Conservation (phyloP, 2,113 vertebrate species). For the Scolopax mira region DNA sequence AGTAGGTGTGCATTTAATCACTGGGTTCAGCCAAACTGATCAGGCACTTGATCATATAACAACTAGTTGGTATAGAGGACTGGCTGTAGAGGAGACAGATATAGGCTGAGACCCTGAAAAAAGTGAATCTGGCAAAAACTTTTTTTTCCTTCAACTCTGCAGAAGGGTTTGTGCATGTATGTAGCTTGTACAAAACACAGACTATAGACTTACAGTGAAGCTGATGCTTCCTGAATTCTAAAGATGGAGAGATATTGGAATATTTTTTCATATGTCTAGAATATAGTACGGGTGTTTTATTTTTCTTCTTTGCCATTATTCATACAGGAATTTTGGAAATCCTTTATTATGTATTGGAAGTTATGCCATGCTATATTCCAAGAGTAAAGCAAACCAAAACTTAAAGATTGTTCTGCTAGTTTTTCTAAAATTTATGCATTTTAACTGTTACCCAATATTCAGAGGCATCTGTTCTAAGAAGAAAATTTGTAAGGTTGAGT, state of each 20-base stretch:
- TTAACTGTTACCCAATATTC: background rate
- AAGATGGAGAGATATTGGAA: background rate
- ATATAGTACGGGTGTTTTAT: background rate
- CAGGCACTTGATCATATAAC: background rate
- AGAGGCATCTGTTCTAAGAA: background rate
- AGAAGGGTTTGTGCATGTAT: rapidly evolving
- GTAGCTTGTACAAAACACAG: background rate
- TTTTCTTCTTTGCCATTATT: background rate
- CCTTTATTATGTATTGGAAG: background rate
- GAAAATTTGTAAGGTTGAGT: background rate
- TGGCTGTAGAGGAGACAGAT: background rate
- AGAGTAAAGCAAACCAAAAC: background rate
- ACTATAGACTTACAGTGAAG: background rate
- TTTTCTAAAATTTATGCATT: background rate
- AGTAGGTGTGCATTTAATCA: background rate
- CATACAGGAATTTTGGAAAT: background rate
- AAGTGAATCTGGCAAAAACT: background rate
- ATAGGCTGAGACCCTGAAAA: background rate
- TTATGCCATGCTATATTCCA: background rate
- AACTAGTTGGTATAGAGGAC: background rate
- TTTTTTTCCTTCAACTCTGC: background rate
- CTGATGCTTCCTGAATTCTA: background rate
- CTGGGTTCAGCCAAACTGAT: background rate
- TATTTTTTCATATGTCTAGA: background rate
- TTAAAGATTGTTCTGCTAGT: background rate